Base-by-base conservation (phyloP, 2,888 invertebrate genomes). In the Eledona agricola region DNA sequence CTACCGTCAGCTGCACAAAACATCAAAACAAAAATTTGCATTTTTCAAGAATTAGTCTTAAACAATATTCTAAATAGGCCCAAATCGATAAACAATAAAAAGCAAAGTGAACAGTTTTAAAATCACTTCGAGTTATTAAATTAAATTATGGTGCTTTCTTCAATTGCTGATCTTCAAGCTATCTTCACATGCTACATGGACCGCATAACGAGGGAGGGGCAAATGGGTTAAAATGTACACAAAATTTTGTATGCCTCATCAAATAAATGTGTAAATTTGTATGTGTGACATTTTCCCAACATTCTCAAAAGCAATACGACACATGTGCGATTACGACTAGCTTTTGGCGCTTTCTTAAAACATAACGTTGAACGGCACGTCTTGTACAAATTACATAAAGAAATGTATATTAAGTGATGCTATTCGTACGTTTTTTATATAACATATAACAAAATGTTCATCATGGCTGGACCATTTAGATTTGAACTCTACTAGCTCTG, bases 141-240 rank as follows among this genome's bases (percentile, higher is more conserved):
- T 64, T 70, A 71, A 57, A 59, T 63, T 65, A 69, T 74, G 75
- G 75, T 76, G 76, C 75, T 76, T 76, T 77, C 74, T 75, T 74
- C 74, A 74, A 75, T 72, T 73, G 76, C 76, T 74, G 72, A 69
- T 73, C 72, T 73, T 76, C 75, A 75, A 76, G 76, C 76, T 76
- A 75, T 74, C 74, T 75, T 76, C 76, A 76, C 76, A 75, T 75
- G 75, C 76, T 76, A 73, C 72, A 74, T 73, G 75, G 73, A 74
- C 72, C 72, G 74, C 74, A 69, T 72, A 69, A 65, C 63, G 67
- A 73, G 75, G 77, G 72, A 74, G 75, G 76, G 77, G 76, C 74
- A 72, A 73, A 72, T 64, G 72, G 72, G 72, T 69, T 70, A 62
- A 66, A 57, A 51, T 55, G 26, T 67, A 69, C 67, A 73, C 72